Percentiles rank a stretch among this genome's conserved stretches.
Conservation (phyloP, 2,113 vertebrate genomes). For the Salvelinus sp. region DNA sequence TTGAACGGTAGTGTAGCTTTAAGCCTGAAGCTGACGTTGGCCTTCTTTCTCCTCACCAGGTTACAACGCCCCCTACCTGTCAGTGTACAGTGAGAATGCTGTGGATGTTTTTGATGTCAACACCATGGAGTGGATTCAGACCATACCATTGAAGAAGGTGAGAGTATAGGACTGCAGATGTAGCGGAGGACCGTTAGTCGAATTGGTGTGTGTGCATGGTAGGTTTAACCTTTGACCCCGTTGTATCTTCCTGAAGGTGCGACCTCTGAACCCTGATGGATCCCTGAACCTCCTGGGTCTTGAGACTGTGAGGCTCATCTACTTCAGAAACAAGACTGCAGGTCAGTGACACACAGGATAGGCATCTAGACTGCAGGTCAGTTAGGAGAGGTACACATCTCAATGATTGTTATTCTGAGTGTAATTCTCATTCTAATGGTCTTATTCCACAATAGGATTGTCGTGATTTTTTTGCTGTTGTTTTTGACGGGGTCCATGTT, state of each 20-base stretch:
- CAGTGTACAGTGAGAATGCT: slow-evolving; percentile 96
- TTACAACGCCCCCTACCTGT: slow-evolving; percentile 98
- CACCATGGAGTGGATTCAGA: slow-evolving; percentile 99
- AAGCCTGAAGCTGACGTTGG: not conserved
- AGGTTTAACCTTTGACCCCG: not conserved
- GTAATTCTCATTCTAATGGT: no score
- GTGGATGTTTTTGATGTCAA: slow-evolving; percentile 96
- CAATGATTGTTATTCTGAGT: not conserved
- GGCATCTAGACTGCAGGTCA: no score
- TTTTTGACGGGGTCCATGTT: not conserved
- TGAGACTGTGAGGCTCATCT: slow-evolving; percentile 94
- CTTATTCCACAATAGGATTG: no score
- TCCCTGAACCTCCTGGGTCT: slow-evolving; percentile 93
- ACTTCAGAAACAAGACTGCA: slow-evolving; percentile 98
- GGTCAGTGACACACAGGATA: slow-evolving; percentile 72
- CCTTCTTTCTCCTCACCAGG: slow-evolving; percentile 66
- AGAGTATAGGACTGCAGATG: not conserved
- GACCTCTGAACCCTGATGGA: slow-evolving; percentile 92
- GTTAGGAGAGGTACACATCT: not conserved
- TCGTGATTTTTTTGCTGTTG: not conserved
- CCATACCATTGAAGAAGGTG: slow-evolving; percentile 97
- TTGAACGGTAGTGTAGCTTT: not conserved
- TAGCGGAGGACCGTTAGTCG: not conserved
- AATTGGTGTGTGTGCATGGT: not conserved
- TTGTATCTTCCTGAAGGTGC: slow-evolving; percentile 77